phyloP scores from a whole-genome alignment of 2,888 invertebrate genomes.

The Scaptomyza parva region DNA sequence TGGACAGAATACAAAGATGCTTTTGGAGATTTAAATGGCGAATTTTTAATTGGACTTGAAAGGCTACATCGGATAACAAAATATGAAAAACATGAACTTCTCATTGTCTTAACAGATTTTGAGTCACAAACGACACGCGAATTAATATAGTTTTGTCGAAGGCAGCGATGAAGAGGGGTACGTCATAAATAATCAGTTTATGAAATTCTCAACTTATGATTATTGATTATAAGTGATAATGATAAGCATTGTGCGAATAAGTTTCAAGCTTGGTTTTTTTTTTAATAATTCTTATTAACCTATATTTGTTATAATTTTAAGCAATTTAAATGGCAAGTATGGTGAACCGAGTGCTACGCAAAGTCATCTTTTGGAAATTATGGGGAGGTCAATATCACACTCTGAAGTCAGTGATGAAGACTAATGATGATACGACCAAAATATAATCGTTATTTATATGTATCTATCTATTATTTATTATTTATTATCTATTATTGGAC shows the following conservation, averaged over 20 bases:
- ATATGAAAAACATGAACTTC: slow-evolving; percentile 6
- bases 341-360: neutral
- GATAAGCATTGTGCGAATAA: slow-evolving; percentile 1
- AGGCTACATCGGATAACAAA: slow-evolving; percentile 15
- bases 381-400: neutral
- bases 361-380: neutral
- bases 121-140: neutral
- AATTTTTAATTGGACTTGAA: slow-evolving; percentile 29
- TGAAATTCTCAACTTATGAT: slow-evolving; percentile 28
- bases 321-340: slow-evolving; percentile 16
- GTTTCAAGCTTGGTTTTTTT: slow-evolving; percentile 21
- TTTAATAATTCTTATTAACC: neutral
- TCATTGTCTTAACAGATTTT: slow-evolving; percentile 3
- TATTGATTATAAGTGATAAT: too few relatives aligned
- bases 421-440: slow-evolving; percentile 24
- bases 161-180: slow-evolving; percentile 22
- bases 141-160: slow-evolving; percentile 20
- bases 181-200: neutral
- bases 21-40: slow-evolving; percentile 6
- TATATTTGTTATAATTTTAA: neutral
- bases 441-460: too few relatives aligned
- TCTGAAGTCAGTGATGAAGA: neutral
- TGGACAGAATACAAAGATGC: slow-evolving; percentile 19
- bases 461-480: too few relatives aligned
- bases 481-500: too few relatives aligned